These are phyloP conservation scores for Furnarius figulus DNA, from an alignment of 2,113 vertebrate species.

Conservation along the genomic window DNA sequence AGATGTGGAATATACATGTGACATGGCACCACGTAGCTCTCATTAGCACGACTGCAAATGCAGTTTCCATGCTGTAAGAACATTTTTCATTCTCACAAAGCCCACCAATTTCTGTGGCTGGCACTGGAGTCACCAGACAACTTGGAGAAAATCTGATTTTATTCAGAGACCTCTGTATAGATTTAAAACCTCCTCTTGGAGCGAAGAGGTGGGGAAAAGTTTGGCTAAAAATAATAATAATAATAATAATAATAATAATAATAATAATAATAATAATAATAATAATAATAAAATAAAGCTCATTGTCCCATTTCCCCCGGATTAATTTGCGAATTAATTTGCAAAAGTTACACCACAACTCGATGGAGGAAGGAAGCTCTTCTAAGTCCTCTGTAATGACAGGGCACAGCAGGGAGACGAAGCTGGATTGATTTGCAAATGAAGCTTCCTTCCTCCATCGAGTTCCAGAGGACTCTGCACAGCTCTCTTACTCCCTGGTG, in stretches of 20 bases:
- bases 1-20: background rate
- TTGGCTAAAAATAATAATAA: background rate
- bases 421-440: conserved; percentile 44
- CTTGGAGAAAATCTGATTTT: background rate
- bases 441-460: conserved; percentile 7
- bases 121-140: background rate
- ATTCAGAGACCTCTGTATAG: background rate
- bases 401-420: background rate
- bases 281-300: background rate
- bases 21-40: background rate
- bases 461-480: background rate
- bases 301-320: background rate
- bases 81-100: background rate
- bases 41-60: background rate
- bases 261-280: background rate
- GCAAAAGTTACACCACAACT: background rate
- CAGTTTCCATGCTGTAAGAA: background rate
- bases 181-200: background rate
- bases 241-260: background rate
- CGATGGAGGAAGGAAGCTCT: conserved; percentile 4
- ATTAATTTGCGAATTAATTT: conserved; percentile 33
- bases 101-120: background rate
- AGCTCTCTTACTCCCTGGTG: background rate
- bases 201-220: background rate
- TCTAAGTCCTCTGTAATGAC: background rate